These are phyloP conservation scores for Zeus faber DNA, from an alignment of 2,113 vertebrate species.

Conservation along the genomic window DNA sequence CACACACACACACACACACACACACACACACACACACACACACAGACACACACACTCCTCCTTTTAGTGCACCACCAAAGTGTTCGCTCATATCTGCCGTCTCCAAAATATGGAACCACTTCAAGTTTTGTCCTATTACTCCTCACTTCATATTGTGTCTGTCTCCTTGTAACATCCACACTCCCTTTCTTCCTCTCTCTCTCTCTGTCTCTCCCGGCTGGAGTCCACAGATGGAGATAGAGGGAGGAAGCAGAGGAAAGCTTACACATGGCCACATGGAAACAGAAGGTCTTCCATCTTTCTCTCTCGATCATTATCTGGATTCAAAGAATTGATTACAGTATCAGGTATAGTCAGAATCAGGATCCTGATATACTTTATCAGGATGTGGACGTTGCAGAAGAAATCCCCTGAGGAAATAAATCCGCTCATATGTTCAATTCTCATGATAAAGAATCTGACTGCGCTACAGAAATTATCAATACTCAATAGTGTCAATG, in stretches of 20 bases:
- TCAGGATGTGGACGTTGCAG: no score
- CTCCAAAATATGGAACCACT: slow-evolving; percentile 45
- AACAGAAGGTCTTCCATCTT: slow-evolving; percentile 39
- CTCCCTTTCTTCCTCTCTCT: slow-evolving; percentile 29
- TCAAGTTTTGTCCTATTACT: slow-evolving; percentile 26
- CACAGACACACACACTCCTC: background rate
- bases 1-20: slow-evolving; percentile 1
- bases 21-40: background rate
- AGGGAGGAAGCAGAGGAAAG: slow-evolving; percentile 31
- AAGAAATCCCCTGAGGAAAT: no score
- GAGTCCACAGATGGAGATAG: slow-evolving; percentile 32
- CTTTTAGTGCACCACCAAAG: slow-evolving; percentile 55
- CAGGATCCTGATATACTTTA: no score
- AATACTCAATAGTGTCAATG: no score
- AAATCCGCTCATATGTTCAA: no score
- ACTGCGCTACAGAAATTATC: no score
- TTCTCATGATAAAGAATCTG: no score
- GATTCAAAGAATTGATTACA: no score
- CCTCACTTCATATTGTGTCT: background rate
- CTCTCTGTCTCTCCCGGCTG: no score
- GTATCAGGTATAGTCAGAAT: no score
- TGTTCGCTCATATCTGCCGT: slow-evolving; percentile 29
- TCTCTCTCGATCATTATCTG: no score
- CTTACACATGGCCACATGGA: slow-evolving; percentile 25
- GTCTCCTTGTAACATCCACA: slow-evolving; percentile 40